Percentiles rank a stretch among this genome's conserved stretches.
These are phyloP conservation scores for Nephotettix cincticeps DNA, from an alignment of 1,140 invertebrate species.

Conservation along the genomic window DNA sequence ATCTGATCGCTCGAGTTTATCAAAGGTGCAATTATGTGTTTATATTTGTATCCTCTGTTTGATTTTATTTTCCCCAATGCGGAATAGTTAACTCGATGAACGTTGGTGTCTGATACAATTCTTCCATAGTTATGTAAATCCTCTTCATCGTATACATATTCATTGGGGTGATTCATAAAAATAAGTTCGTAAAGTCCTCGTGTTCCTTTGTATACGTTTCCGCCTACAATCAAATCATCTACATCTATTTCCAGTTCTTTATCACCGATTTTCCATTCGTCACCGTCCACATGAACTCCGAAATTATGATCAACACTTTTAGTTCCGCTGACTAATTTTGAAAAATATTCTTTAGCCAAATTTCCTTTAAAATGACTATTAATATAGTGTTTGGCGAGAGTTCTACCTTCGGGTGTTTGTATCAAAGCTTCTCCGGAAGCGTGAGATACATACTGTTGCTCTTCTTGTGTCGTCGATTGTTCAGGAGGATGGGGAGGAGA, in stretches of 20 bases:
- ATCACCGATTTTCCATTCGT: background rate
- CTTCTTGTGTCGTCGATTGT: background rate
- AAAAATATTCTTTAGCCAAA: background rate
- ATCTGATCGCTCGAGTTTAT: background rate
- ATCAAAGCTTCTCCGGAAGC: background rate
- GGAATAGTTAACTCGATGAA: background rate
- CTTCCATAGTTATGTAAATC: background rate
- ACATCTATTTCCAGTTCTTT: background rate
- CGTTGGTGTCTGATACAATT: background rate
- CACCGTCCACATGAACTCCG: background rate
- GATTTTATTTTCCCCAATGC: background rate
- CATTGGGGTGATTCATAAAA: background rate
- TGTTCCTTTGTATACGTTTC: background rate
- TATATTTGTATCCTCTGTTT: background rate
- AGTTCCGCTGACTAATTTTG: background rate
- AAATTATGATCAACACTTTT: background rate
- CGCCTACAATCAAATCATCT: background rate
- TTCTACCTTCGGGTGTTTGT: background rate
- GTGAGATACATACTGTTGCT: background rate
- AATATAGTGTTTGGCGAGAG: background rate
- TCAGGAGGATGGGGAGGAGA: too few relatives aligned
- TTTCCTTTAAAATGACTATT: background rate
- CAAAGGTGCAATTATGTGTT: background rate
- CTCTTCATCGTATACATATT: background rate
- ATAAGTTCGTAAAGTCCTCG: background rate